Evolutionary conservation across 2,888 invertebrate species (phyloP).

Genomic region (Pedicia rivosa): DNA sequence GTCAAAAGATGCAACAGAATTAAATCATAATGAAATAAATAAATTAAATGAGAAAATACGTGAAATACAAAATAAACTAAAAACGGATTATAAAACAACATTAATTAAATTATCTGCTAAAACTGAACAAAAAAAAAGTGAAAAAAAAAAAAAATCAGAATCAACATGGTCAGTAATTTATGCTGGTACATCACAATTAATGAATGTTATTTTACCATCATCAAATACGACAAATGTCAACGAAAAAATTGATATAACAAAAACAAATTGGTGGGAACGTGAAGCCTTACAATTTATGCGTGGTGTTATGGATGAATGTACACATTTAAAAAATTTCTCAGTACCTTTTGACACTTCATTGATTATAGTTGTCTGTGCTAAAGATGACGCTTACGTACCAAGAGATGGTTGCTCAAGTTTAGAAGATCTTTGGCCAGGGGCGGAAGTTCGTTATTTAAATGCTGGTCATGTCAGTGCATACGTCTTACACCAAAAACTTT

Average conservation of each 20-base stretch:
- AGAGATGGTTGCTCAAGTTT: conserved; percentile 65
- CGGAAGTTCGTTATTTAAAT: conserved; percentile 72
- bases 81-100: conserved; percentile 1
- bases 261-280: conserved; percentile 53
- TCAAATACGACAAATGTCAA: not conserved
- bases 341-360: conserved; percentile 74
- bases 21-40: conserved; percentile 34
- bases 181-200: conserved; percentile 22
- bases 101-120: not conserved
- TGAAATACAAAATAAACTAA: conserved; percentile 8
- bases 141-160: conserved; percentile 1
- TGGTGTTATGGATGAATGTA: conserved; percentile 98
- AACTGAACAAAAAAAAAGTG: conserved; percentile 1
- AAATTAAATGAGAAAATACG: conserved; percentile 31
- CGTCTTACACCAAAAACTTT: conserved; percentile 68
- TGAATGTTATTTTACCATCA: conserved; percentile 24
- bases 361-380: conserved; percentile 81
- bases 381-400: conserved; percentile 82
- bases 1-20: conserved; percentile 31
- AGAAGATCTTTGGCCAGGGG: conserved; percentile 86
- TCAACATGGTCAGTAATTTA: conserved; percentile 5
- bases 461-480: conserved; percentile 85
- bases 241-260: conserved; percentile 35
- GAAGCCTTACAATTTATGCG: conserved; percentile 88
- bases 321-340: conserved; percentile 87